Conservation (phyloP, 2,113 vertebrate species). For the Hepsetus odoe region DNA sequence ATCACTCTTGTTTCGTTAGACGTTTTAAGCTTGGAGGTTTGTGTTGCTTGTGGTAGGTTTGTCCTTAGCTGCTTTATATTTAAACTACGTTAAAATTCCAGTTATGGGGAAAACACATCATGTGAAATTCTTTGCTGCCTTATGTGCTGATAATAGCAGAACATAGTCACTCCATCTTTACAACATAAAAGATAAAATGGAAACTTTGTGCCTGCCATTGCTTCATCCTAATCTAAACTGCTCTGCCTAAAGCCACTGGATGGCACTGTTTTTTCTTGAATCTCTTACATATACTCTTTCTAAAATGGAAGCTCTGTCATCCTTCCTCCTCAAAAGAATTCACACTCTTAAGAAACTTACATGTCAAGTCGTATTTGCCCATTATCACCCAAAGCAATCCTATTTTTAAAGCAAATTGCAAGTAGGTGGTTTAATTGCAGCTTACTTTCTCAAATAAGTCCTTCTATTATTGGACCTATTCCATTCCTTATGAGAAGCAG, state of each 20-base stretch:
- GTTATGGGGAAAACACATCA: no score
- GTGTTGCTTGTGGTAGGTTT: background rate
- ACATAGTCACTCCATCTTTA: background rate
- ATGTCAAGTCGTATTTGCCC: background rate
- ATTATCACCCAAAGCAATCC: conserved; percentile 3
- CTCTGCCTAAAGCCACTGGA: conserved; percentile 60
- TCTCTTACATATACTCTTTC: conserved; percentile 49
- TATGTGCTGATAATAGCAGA: background rate
- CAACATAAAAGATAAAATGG: background rate
- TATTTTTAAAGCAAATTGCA: background rate
- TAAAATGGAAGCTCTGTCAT: conserved; percentile 58
- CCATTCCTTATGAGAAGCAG: background rate
- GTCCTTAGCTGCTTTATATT: background rate
- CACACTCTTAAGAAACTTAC: conserved; percentile 5
- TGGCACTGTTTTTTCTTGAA: conserved; percentile 69
- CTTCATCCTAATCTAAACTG: background rate
- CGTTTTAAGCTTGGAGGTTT: background rate
- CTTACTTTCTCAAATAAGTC: background rate
- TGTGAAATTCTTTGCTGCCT: no score
- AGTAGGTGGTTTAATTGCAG: conserved; percentile 3
- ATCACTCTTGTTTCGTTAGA: background rate
- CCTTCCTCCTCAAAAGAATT: conserved; percentile 55
- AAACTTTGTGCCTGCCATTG: background rate
- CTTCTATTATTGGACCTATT: background rate
- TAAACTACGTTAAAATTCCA: no score